These are phyloP conservation scores for Melanotaenia pygmaea DNA, from an alignment of 2,797 vertebrate genomes.

Conservation along the genomic window DNA sequence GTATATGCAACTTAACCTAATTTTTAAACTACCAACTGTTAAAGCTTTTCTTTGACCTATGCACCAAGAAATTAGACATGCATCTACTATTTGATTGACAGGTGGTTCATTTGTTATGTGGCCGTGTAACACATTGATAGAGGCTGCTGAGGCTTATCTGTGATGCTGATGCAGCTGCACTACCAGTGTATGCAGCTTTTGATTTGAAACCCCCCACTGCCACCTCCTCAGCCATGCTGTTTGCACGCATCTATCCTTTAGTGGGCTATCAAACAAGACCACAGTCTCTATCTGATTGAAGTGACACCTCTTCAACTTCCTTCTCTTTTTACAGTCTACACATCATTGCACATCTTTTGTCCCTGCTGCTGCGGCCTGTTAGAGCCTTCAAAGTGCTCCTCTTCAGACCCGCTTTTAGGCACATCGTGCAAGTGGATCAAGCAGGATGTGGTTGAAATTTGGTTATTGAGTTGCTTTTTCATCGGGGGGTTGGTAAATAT, in stretches of 20 bases:
- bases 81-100: not conserved
- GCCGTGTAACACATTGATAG: conserved; percentile 2
- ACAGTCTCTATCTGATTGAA: conserved; percentile 20
- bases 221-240: not conserved
- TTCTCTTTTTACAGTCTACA: conserved; percentile 10
- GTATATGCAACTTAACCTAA: not conserved
- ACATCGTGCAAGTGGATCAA: conserved; percentile 12
- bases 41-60: not conserved
- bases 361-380: not conserved
- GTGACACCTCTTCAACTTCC: not conserved
- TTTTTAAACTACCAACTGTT: not conserved
- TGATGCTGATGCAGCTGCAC: conserved; percentile 31
- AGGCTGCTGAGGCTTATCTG: not conserved
- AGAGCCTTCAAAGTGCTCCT: not conserved
- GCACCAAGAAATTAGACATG: not conserved
- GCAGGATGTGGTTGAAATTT: conserved; percentile 66
- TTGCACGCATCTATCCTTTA: conserved; percentile 10
- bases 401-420: conserved; percentile 9
- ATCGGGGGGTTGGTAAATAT: conserved; percentile 19
- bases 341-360: conserved; percentile 33
- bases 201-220: not conserved
- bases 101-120: not conserved
- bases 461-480: conserved; percentile 40
- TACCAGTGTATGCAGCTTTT: conserved; percentile 15
- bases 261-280: conserved; percentile 16